Evolutionary conservation across 2,797 vertebrate species (phyloP).

Genomic region (Astyanax mexicanus): DNA sequence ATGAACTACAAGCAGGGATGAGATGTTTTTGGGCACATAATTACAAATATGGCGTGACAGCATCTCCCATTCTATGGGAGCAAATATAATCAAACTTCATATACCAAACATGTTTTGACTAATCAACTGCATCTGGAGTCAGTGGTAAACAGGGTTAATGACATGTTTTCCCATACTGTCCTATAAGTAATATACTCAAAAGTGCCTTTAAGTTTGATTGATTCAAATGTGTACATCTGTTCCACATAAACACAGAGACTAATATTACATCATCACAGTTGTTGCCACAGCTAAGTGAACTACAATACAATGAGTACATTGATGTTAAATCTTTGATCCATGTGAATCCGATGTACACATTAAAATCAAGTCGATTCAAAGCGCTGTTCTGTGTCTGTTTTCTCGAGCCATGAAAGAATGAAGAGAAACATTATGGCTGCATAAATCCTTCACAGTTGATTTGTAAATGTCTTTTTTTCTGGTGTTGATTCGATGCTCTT

Average conservation of each 20-base stretch:
- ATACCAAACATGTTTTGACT: too few species aligned
- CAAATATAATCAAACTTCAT: too few species aligned
- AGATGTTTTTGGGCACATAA: too few species aligned
- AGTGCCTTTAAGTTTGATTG: neutral
- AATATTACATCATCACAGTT: neutral
- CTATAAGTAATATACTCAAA: too few species aligned
- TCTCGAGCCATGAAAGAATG: too few species aligned
- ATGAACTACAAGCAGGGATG: too few species aligned
- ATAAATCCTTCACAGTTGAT: slow-evolving; percentile 1
- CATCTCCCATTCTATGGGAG: too few species aligned
- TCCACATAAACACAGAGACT: neutral
- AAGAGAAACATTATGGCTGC: too few species aligned
- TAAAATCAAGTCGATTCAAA: neutral
- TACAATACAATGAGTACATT: neutral
- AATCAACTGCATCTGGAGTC: too few species aligned
- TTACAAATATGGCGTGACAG: too few species aligned
- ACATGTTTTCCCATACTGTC: too few species aligned
- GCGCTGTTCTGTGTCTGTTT: neutral
- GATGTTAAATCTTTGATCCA: neutral
- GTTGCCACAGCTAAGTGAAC: neutral
- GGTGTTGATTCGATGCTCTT: slow-evolving; percentile 14
- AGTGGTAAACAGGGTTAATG: too few species aligned
- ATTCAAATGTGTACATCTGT: neutral
- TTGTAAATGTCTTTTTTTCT: neutral
- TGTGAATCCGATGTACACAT: neutral